Percentiles rank a stretch among this genome's conserved stretches.
These are phyloP conservation scores for Temnopleurus reevesii DNA, from an alignment of 53 echinoderm and acorn worm species.

Conservation along the genomic window DNA sequence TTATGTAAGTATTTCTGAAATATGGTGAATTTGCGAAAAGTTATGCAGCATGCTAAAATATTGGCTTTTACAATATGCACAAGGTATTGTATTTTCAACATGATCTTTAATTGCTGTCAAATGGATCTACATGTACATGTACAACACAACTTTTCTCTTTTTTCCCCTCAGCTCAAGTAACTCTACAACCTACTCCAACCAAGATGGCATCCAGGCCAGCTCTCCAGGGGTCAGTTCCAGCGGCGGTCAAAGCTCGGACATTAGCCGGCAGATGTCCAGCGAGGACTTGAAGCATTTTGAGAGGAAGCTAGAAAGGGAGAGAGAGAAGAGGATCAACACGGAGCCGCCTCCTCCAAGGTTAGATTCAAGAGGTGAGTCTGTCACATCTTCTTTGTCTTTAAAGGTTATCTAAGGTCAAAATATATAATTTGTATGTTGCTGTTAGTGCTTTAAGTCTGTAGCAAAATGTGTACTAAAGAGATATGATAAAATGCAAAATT, in stretches of 20 bases:
- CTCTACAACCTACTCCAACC: background rate
- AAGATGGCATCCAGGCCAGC: background rate
- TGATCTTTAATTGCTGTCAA: no score
- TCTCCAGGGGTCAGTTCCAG: conserved; percentile 43
- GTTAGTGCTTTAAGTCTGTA: background rate
- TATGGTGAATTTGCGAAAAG: no score
- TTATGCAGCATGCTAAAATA: no score
- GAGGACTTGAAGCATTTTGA: conserved; percentile 77
- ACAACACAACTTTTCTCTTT: no score
- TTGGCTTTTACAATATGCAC: no score
- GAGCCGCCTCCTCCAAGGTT: conserved; percentile 53
- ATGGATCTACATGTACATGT: no score
- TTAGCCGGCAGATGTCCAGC: conserved; percentile 55
- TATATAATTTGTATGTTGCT: background rate
- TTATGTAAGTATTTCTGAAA: no score
- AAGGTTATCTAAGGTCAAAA: background rate
- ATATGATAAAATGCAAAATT: no score
- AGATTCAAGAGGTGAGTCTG: conserved; percentile 52
- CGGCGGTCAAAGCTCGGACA: conserved; percentile 19
- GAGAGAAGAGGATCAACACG: conserved; percentile 73
- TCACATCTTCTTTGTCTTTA: background rate
- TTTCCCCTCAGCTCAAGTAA: conserved; percentile 18
- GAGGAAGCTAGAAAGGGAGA: conserved; percentile 82
- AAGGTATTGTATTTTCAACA: no score
- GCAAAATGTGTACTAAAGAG: background rate